Base-by-base conservation (phyloP, 2,888 invertebrate species). In the Hecatera dysodea region DNA sequence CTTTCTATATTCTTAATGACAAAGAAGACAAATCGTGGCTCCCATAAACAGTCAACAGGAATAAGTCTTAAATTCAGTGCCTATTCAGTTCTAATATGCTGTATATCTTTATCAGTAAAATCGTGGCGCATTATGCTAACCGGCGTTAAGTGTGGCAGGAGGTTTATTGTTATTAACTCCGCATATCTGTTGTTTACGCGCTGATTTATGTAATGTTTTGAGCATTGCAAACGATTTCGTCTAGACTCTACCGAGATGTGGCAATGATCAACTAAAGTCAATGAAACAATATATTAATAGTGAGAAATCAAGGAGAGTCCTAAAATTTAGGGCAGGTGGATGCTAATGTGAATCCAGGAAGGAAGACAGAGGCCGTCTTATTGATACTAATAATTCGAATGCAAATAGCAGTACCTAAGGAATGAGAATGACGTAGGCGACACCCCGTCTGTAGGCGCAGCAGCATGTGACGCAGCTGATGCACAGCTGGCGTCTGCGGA, bases 91-190 rank as follows among this genome's bases (percentile, higher is more conserved):
- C 15, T 27, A 61, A 36, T 52, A 17, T 11, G 22, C 42, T 42
- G 29, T 62, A 56, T 67, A 76, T 76, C 50, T 70, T n/a, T 64
- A 78, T 78, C 77, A 50, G 29, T 22, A 15, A 53, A 62, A 69
- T 69, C 53, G 66, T 22, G 42, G n/a, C 52, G 52, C 65, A 65
- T 75, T 66, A 75, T 68, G 68, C 48, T 64, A 68, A 61, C 48
- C 59, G 11, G 52, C 75, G 57, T 24, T 33, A 39, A 62, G 12
- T 42, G 80, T 53, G 57, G 42, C 60, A 72, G 33, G 52, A 63
- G 64, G 50, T 80, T 75, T 80, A 66, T 69, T 75, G 76, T 80
- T 70, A 67, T 67, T 61, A 61, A 50, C 70, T 77, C 24, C 39
- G 50, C 53, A 52, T 64, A 78, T 61, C 55, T 66, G 36, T 39